Conservation (phyloP, 2,797 vertebrate genomes). For the Paedocypris micromegethes region DNA sequence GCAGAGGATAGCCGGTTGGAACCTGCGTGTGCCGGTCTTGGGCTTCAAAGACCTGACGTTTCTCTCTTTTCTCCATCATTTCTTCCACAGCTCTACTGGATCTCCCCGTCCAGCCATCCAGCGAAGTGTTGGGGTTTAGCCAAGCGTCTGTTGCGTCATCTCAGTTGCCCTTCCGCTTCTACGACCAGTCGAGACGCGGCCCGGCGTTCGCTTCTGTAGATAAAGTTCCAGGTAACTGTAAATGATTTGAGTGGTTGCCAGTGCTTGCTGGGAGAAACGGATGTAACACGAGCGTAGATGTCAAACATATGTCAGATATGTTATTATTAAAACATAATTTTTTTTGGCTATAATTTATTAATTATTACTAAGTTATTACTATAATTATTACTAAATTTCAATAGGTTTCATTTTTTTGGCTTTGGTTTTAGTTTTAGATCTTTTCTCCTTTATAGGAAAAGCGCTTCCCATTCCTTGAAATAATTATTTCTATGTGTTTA, state of each 20-base stretch:
- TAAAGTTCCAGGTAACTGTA: slow-evolving; percentile 90
- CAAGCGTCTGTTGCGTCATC: slow-evolving; percentile 72
- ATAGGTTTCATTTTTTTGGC: no score
- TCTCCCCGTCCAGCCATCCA: slow-evolving; percentile 76
- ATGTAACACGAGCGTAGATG: no score
- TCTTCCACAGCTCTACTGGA: slow-evolving; percentile 76
- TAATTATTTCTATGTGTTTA: no score
- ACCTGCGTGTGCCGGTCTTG: background rate
- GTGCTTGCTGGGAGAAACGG: no score
- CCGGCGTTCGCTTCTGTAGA: slow-evolving; percentile 89
- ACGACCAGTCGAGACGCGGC: slow-evolving; percentile 86
- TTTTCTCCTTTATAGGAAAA: no score
- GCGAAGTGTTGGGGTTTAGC: slow-evolving; percentile 86
- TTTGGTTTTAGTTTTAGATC: no score
- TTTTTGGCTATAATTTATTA: no score
- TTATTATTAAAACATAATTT: no score
- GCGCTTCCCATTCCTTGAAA: no score
- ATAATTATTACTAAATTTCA: no score
- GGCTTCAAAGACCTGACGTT: background rate
- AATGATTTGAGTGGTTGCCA: background rate
- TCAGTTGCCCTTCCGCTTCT: slow-evolving; percentile 91
- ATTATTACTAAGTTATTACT: no score
- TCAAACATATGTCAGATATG: no score
- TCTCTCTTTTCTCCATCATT: slow-evolving; percentile 41
- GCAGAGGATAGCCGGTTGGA: slow-evolving; percentile 91